A percentile compares a stretch with the other conserved stretches of the same genome.
phyloP scores from a whole-genome alignment of 1,140 invertebrate species.

The Eupeodes corollae region DNA sequence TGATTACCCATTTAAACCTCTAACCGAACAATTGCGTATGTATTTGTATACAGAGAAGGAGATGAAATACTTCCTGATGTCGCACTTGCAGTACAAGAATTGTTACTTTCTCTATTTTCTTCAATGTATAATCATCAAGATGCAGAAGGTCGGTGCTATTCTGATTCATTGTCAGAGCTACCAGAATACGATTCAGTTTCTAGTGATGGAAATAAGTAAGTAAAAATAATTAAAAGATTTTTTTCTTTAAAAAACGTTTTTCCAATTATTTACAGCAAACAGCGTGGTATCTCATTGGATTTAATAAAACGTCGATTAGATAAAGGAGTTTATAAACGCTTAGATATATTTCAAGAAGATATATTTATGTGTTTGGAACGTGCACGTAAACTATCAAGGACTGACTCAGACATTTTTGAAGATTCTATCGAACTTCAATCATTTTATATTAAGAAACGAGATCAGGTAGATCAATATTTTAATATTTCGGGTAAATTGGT shows the following conservation, averaged over 20 bases:
- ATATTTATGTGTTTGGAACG: slow-evolving; percentile 88
- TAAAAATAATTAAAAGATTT: slow-evolving; percentile 1
- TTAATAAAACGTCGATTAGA: slow-evolving; percentile 75
- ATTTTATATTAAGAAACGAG: slow-evolving; percentile 74
- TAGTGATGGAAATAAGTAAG: slow-evolving; percentile 46
- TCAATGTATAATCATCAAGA: slow-evolving; percentile 92
- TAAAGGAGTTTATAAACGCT: slow-evolving; percentile 75
- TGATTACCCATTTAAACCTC: too few species aligned
- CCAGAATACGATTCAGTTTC: slow-evolving; percentile 76
- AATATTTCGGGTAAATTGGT: neutral
- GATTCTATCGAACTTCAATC: slow-evolving; percentile 89
- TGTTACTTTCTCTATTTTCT: slow-evolving; percentile 85
- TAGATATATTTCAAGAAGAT: slow-evolving; percentile 95
- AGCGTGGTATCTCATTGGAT: slow-evolving; percentile 70
- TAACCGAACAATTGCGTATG: too few species aligned
- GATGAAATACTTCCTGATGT: slow-evolving; percentile 84
- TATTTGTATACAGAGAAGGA: slow-evolving; percentile 47
- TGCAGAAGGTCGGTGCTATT: slow-evolving; percentile 90
- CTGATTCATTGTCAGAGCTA: slow-evolving; percentile 89
- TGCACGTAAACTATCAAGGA: slow-evolving; percentile 72
- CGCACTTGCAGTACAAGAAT: slow-evolving; percentile 73
- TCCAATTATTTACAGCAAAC: slow-evolving; percentile 37
- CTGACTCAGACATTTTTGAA: slow-evolving; percentile 89
- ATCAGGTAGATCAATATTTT: slow-evolving; percentile 32
- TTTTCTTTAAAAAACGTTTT: slow-evolving; percentile 3